Evolutionary conservation across 2,888 invertebrate genomes (phyloP).

Genomic region (Philonicus albiceps): DNA sequence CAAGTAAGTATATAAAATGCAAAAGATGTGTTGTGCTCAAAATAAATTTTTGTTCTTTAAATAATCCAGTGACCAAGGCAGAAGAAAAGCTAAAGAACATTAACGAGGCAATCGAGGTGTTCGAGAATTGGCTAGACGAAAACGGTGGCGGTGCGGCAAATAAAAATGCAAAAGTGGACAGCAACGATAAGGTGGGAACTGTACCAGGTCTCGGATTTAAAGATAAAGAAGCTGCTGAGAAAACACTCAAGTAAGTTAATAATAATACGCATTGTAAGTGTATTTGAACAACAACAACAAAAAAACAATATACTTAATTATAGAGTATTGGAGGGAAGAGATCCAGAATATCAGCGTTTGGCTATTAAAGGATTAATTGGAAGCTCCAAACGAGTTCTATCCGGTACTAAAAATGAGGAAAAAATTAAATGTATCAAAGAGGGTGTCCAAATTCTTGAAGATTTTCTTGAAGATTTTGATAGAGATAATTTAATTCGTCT

Average conservation of each 20-base stretch:
- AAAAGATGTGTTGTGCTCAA: conserved; percentile 46
- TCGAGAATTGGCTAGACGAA: conserved; percentile 72
- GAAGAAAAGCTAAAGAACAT: conserved; percentile 75
- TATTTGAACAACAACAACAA: not conserved
- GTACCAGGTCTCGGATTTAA: conserved; percentile 81
- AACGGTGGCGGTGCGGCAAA: conserved; percentile 61
- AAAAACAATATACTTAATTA: conserved; percentile 44
- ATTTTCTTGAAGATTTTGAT: conserved; percentile 78
- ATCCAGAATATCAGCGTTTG: conserved; percentile 79
- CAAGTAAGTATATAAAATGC: conserved; percentile 56
- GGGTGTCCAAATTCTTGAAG: conserved; percentile 74
- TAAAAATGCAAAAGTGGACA: conserved; percentile 64
- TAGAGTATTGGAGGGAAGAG: conserved; percentile 72
- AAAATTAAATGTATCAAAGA: conserved; percentile 79
- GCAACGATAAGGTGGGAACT: conserved; percentile 68
- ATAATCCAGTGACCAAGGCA: conserved; percentile 71
- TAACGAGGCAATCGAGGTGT: conserved; percentile 73
- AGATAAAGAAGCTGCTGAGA: conserved; percentile 76
- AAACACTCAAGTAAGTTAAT: conserved; percentile 67
- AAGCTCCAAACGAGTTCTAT: conserved; percentile 75
- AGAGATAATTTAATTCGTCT: conserved; percentile 71
- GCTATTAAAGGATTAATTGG: conserved; percentile 76
- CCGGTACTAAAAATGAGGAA: conserved; percentile 78
- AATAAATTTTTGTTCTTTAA: conserved; percentile 51
- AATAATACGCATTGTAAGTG: not conserved